Conservation (phyloP, 2,888 invertebrate species). For the Meteorus colon region DNA sequence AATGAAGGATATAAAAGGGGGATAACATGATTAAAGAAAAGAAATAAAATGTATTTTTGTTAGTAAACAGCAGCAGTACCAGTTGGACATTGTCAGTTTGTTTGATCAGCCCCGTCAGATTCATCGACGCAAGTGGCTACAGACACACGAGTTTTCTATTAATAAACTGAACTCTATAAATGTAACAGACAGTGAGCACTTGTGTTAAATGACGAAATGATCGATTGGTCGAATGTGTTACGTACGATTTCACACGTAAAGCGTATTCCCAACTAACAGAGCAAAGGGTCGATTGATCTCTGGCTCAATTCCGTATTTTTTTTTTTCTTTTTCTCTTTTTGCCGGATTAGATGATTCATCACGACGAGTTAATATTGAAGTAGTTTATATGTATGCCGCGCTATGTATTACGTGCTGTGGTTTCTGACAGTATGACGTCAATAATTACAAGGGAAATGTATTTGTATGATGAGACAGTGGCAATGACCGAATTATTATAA, state of each 20-base stretch:
- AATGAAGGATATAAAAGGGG: neutral
- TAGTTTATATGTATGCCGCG: neutral
- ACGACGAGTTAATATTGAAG: neutral
- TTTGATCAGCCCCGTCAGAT: conserved; percentile 32
- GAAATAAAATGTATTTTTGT: neutral
- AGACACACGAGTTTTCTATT: conserved; percentile 28
- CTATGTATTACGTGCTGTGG: neutral
- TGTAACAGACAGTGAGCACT: conserved; percentile 17
- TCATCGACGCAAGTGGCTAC: conserved; percentile 29
- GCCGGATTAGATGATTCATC: neutral
- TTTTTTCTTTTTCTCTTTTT: neutral
- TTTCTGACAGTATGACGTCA: conserved; percentile 40
- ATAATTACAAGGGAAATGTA: conserved; percentile 17
- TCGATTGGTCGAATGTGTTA: conserved; percentile 16
- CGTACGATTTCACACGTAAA: neutral
- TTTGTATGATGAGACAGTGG: conserved; percentile 36
- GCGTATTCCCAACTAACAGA: neutral
- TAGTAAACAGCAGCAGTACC: neutral
- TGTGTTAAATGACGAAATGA: conserved; percentile 26
- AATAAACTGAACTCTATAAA: conserved; percentile 31
- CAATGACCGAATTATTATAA: conserved; percentile 58
- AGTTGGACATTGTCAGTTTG: conserved; percentile 30
- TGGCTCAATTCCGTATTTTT: neutral
- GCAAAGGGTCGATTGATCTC: neutral
- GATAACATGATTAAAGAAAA: conserved; percentile 11